Evolutionary conservation across 2,797 vertebrate genomes (phyloP), one percentile per base, ranked within the genome.

Genomic region (Phylloscopus collybita): DNA sequence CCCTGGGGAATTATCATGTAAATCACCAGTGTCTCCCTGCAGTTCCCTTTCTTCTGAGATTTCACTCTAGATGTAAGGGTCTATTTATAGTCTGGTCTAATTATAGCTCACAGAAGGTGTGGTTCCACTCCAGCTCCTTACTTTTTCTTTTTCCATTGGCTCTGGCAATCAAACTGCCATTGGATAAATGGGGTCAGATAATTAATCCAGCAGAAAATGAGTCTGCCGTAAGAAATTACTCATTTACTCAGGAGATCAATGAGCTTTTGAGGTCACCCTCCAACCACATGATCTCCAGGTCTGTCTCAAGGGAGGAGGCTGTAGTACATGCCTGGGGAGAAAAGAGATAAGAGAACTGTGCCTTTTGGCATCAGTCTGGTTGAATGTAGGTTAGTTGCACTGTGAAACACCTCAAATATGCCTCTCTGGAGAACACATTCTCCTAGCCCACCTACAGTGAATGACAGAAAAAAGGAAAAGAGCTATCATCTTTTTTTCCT

Each of bases 1-100:
- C 40, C 49, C 25, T 73, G 17, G 16, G 54, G 29, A 73, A 3
- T 13, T 4, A 54, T 13, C 14, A 54, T 57, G 57, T 32, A 56
- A 83, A 86, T 66, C 49, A 87, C 15, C 44, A 56, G 15, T 9
- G 21, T 49, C 80, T 36, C 60, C 56, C 32, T 84, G 32, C 23
- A 57, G 26, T 26, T 87, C 40, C n/a, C 32, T 70, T 79, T 67
- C 80, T 74, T 65, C 80, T 1, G 6, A 74, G 53, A 72, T 87
- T 87, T 93, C 22, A 4, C 32, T 20, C 19, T 20, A 5, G 23
- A 66, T 32, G 2, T 67, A 75, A 30, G 5, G 4, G 7, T 72
- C 54, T 94, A 80, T 87, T 91, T 83, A 62, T 73, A 90, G 60
- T 25, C 47, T 71, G 20, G 19, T 76, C 79, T 90, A 88, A 95